phyloP scores from a whole-genome alignment of 2,113 vertebrate genomes.

The Pan paniscus region DNA sequence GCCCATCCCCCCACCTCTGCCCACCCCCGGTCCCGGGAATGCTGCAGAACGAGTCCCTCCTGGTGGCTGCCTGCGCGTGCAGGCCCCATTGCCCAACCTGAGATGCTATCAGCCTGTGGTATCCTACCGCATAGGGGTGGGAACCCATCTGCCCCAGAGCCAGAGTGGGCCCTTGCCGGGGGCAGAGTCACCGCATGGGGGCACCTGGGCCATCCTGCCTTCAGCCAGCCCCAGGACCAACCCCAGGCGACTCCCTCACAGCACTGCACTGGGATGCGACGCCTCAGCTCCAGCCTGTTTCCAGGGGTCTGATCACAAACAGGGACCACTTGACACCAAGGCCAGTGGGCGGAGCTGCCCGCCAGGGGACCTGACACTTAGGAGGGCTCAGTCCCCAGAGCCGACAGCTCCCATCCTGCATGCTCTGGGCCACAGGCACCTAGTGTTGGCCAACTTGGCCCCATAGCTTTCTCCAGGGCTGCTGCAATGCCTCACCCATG shows the following conservation, averaged over 20 bases:
- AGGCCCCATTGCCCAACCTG: background rate
- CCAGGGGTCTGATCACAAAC: background rate
- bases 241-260: background rate
- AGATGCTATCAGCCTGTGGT: background rate
- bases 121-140: background rate
- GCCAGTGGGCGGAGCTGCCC: fast-evolving
- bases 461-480: background rate
- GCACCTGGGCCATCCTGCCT: background rate
- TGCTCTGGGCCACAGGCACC: background rate
- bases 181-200: background rate
- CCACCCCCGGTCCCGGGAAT: background rate
- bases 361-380: fast-evolving
- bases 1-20: background rate
- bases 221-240: background rate
- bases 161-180: background rate
- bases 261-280: fast-evolving
- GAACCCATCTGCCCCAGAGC: background rate
- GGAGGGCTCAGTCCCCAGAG: background rate
- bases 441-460: background rate
- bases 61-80: background rate
- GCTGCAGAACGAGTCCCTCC: background rate
- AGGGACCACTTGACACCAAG: fast-evolving
- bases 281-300: background rate
- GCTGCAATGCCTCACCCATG: fast-evolving
- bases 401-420: fast-evolving